Base-by-base conservation (phyloP, 2,113 vertebrate genomes). In the Shinisaurus crocodilurus region DNA sequence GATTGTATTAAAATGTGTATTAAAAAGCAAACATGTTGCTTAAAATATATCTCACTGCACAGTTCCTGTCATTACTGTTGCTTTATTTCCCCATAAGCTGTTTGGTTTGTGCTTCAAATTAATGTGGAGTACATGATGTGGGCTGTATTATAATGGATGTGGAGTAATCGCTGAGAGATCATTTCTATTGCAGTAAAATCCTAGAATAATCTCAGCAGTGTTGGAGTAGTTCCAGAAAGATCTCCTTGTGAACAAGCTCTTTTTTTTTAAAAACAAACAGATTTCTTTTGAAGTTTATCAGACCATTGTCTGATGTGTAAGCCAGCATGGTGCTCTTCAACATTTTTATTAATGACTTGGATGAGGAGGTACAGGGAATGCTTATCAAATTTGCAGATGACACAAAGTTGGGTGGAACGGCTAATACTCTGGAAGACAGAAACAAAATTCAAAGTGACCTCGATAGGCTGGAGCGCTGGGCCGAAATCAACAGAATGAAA, bases 1-100 rank as follows among this genome's bases (percentile, higher is more conserved):
- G n/a, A 27, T 40, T 67, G 90, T 91, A 90, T 88, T 91, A 87
- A 81, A 84, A 87, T 91, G 40, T 87, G 82, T 90, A 88, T 91
- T 90, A 65, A 92, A 92, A 40, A 37, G n/a, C 75, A 86, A 37
- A 54, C 43, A 91, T 54, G 85, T 93, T 80, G 84, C 13, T 92
- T 90, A 65, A 90, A 93, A 91, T 80, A 85, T 0, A 0, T 32
- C 84, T 92, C 87, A 60, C 15, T 54, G 81, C 89, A 77, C 88
- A 74, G 0, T 0, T 0, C 29, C 1, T 84, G 50, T 85, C 57
- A 0, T 37, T 93, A 92, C 34, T 40, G 75, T 93, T 88, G 80
- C 25, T 79, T 40, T 10, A 81, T 60, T 91, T 85, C 69, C 85
- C 76, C 93, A 85, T 75, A 91, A 89, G 86, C 91, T 2, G 83